A percentile compares a stretch with the other conserved stretches of the same genome.
phyloP scores from a whole-genome alignment of 92 coral and sea anemone species.

The Parazoanthus darwini region DNA sequence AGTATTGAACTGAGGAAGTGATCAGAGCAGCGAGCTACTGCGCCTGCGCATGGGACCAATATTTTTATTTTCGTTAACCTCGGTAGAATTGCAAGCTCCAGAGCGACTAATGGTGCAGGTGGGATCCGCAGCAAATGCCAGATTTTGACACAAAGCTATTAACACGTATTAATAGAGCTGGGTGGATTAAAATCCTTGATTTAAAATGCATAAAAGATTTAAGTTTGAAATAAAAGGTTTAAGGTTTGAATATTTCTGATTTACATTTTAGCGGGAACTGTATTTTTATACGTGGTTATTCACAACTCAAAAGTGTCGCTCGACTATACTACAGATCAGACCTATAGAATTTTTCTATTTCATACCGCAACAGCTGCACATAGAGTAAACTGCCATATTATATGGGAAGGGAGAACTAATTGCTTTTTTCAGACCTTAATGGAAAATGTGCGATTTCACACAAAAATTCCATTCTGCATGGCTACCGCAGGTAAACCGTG shows the following conservation, averaged over 20 bases:
- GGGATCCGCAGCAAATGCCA: neutral
- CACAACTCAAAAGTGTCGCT: neutral
- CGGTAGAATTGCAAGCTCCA: too few relatives aligned
- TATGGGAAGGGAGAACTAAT: too few relatives aligned
- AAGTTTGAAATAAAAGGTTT: neutral
- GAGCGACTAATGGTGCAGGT: too few relatives aligned
- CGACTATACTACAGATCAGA: neutral
- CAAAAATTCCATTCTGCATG: too few relatives aligned
- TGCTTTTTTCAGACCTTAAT: neutral
- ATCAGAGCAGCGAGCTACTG: neutral
- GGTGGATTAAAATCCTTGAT: neutral
- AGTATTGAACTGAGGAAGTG: neutral
- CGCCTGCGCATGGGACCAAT: neutral
- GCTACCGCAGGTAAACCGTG: neutral
- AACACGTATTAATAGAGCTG: neutral
- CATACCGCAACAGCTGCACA: neutral
- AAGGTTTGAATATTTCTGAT: too few relatives aligned
- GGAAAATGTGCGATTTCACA: too few relatives aligned
- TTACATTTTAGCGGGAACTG: too few relatives aligned
- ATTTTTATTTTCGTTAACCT: too few relatives aligned
- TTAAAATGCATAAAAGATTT: neutral
- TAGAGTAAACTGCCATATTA: too few relatives aligned
- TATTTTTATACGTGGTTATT: too few relatives aligned
- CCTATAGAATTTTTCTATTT: too few relatives aligned
- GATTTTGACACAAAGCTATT: neutral